Evolutionary conservation across 1,140 invertebrate species (phyloP), one percentile per base, ranked within the genome.

Genomic region (Pseudomyrmex concolor): DNA sequence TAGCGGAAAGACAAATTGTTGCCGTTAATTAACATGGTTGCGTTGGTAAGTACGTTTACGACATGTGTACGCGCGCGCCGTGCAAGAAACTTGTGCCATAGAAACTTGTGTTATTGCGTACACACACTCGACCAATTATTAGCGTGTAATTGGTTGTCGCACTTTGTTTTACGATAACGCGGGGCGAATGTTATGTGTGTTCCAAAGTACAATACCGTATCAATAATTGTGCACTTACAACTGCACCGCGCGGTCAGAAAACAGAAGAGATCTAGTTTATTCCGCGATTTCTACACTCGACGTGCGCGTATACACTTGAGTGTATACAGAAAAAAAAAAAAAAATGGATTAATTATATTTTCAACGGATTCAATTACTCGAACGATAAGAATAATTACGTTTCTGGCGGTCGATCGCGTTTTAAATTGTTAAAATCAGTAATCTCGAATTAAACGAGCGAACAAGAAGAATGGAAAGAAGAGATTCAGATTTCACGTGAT

Each of bases 401-500:
- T 13, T 5, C 1, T 55, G 3, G 15, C 50, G n/a, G 5, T 22
- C 19, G 4, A 22, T 57, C 22, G 19, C 4, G 22, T 59, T 71
- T 2, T 48, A 54, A 66, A 22, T 67, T 7, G 34, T 59, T 43
- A n/a, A 50, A 59, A 71, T 71, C 54, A 12, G 51, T 48, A 70
- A 71, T 80, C 71, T 17, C n/a, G n/a, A 13, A 80, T 71, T 34
- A 70, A 59, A 59, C 1, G 19, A 70, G n/a, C 48, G 76, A 59
- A 59, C 34, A 59, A 54, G 34, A 19, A 48, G 64, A 77, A 72
- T 60, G 62, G 54, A 48, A 55, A 34, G 34, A 34, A 34, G 34
- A 34, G 57, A 83, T 73, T 71, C 59, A 60, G 84, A 87, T 84
- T 86, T 78, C 51, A 57, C 67, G 48, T 50, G 59, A 84, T 81